These are phyloP conservation scores for Xenentodon cancila DNA, from an alignment of 2,797 vertebrate genomes.

Conservation along the genomic window DNA sequence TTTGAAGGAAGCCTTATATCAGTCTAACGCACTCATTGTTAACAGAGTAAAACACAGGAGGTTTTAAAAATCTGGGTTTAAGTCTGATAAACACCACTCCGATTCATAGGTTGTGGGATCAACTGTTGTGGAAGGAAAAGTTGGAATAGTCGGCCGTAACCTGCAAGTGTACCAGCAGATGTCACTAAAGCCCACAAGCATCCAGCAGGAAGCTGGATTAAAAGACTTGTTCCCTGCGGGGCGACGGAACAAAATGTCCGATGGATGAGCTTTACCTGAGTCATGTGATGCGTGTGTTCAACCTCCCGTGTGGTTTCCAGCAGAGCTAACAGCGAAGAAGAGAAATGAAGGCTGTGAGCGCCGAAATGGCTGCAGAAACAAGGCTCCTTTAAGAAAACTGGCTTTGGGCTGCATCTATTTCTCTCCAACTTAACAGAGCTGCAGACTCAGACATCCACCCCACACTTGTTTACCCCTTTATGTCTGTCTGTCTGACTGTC, in stretches of 20 bases:
- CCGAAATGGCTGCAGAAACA: neutral
- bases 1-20: neutral
- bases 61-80: too few species aligned
- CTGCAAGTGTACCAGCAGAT: too few species aligned
- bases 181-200: too few species aligned
- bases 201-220: neutral
- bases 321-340: neutral
- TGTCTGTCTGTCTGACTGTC: conserved; percentile 2
- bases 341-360: conserved; percentile 12
- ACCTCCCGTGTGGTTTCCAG: neutral
- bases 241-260: neutral
- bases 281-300: conserved; percentile 8
- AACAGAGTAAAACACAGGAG: too few species aligned
- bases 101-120: too few species aligned
- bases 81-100: too few species aligned
- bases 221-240: neutral
- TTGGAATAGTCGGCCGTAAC: too few species aligned
- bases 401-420: conserved; percentile 32
- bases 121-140: too few species aligned
- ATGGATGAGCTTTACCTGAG: neutral
- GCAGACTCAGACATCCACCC: conserved; percentile 22
- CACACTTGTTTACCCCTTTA: conserved; percentile 2
- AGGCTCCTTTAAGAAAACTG: neutral
- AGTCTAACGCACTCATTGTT: too few species aligned
- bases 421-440: neutral